Evolutionary conservation across 2,888 invertebrate genomes (phyloP).

Genomic region (Drosophila diplacantha): DNA sequence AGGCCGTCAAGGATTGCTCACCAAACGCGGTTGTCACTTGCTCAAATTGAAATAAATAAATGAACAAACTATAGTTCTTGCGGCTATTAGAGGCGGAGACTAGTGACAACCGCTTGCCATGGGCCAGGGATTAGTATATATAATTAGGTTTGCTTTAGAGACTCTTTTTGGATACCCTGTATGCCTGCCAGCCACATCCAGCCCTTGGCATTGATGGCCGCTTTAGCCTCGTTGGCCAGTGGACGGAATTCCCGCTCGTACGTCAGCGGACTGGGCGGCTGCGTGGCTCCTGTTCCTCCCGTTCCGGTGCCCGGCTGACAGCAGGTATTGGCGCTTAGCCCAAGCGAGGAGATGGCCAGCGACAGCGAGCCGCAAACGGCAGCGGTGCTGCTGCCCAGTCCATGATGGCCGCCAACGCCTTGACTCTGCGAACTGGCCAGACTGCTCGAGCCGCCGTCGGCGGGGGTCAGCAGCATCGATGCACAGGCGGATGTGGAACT

Average conservation of each 20-base stretch:
- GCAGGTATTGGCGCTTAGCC: slow-evolving; percentile 64
- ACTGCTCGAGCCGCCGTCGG: slow-evolving; percentile 16
- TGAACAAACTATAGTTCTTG: neutral
- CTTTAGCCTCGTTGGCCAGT: slow-evolving; percentile 81
- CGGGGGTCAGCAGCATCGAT: slow-evolving; percentile 55
- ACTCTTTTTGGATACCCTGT: slow-evolving; percentile 78
- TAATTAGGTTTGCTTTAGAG: slow-evolving; percentile 2
- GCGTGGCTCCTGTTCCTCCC: slow-evolving; percentile 48
- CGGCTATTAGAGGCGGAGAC: too few species aligned
- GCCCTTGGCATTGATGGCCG: slow-evolving; percentile 84
- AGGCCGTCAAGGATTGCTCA: neutral
- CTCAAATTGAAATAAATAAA: too few species aligned
- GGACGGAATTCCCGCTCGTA: slow-evolving; percentile 81
- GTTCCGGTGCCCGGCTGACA: slow-evolving; percentile 30
- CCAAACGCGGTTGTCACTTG: neutral
- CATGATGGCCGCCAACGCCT: slow-evolving; percentile 14
- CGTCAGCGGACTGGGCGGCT: slow-evolving; percentile 78
- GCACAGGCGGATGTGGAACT: slow-evolving; percentile 45
- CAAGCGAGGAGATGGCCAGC: slow-evolving; percentile 75
- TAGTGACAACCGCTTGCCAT: neutral
- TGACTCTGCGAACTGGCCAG: slow-evolving; percentile 32
- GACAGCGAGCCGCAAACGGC: slow-evolving; percentile 76
- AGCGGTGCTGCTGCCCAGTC: slow-evolving; percentile 72
- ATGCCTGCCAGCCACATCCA: slow-evolving; percentile 92
- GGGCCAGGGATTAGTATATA: neutral